Percentiles rank a stretch among this genome's conserved stretches.
phyloP scores from a whole-genome alignment of 2,113 vertebrate species.

The Nannospalax galili region DNA sequence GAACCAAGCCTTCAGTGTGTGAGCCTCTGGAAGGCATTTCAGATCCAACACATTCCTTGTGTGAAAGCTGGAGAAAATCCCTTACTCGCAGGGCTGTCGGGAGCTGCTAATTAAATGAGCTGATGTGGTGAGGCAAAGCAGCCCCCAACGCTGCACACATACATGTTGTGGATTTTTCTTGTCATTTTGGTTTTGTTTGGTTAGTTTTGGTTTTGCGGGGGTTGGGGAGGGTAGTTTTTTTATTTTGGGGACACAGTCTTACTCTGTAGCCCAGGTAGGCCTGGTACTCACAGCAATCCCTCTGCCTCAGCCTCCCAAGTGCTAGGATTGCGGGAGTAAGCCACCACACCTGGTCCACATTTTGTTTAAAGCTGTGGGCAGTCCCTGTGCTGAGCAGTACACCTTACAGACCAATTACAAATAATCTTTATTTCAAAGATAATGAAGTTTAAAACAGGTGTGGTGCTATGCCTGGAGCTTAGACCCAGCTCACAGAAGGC shows the following conservation, averaged over 20 bases:
- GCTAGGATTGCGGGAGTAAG: not conserved
- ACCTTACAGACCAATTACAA: not conserved
- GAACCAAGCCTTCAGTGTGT: no score
- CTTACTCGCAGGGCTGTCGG: not conserved
- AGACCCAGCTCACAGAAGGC: not conserved
- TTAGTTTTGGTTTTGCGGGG: not conserved
- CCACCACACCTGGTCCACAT: not conserved
- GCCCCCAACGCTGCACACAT: not conserved
- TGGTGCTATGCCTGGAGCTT: not conserved
- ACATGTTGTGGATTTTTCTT: not conserved
- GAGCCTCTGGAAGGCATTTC: no score
- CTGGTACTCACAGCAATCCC: not conserved
- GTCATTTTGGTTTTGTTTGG: not conserved
- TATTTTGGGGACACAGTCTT: not conserved
- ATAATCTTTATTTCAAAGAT: constrained; percentile 28
- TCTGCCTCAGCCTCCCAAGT: not conserved
- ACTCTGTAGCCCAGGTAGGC: not conserved
- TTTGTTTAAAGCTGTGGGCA: not conserved
- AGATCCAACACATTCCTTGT: not conserved
- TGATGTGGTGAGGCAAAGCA: no score
- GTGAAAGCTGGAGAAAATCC: not conserved
- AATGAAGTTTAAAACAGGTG: not conserved
- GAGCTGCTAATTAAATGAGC: no score
- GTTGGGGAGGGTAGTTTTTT: no score
- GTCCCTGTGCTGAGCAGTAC: not conserved